Evolutionary conservation across 2,797 vertebrate genomes (phyloP).

Genomic region (Pangasius mekongensis): DNA sequence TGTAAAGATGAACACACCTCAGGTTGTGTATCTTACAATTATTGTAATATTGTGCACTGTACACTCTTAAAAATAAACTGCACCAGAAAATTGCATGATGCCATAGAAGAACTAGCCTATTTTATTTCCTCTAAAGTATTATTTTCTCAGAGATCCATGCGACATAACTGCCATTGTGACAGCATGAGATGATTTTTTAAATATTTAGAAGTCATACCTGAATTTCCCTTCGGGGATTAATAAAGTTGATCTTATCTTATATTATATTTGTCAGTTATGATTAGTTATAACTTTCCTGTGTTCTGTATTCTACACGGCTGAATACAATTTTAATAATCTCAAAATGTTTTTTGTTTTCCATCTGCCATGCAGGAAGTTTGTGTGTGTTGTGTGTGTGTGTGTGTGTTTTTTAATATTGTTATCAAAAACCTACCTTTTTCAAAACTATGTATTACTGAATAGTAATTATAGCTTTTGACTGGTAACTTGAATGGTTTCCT

Average conservation of each 20-base stretch:
- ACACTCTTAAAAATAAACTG: not conserved
- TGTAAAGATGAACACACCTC: not conserved
- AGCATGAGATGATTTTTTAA: not conserved
- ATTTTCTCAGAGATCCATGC: not conserved
- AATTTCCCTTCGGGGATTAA: too few relatives aligned
- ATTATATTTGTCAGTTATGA: not conserved
- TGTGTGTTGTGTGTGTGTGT: not conserved
- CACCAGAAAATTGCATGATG: not conserved
- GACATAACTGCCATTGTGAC: not conserved
- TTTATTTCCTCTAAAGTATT: not conserved
- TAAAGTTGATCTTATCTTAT: too few relatives aligned
- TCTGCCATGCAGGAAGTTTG: not conserved
- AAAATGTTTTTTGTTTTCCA: not conserved
- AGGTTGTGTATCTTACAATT: too few relatives aligned
- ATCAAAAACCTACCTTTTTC: not conserved
- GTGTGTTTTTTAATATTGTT: not conserved
- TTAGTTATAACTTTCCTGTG: not conserved
- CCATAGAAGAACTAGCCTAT: not conserved
- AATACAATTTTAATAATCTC: not conserved
- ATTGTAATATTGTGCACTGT: not conserved
- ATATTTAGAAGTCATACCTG: not conserved
- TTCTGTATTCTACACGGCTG: not conserved
- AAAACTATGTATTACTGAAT: not conserved
- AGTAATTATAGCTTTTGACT: not conserved
- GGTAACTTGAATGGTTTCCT: not conserved